Conservation (phyloP, 2,113 vertebrate species). For the Alosa alosa region DNA sequence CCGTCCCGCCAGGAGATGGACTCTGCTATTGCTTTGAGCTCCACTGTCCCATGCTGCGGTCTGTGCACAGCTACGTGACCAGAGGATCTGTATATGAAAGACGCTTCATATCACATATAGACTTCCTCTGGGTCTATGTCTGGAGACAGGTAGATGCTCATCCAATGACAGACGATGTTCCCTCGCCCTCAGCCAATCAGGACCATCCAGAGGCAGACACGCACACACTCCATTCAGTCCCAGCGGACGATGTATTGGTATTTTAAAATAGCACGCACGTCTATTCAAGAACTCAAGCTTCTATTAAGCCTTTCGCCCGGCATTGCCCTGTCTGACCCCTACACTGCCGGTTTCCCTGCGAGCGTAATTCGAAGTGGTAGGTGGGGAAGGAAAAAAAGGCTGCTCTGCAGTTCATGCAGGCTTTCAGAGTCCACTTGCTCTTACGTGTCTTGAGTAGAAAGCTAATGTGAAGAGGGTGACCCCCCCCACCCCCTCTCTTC, state of each 20-base stretch:
- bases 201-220: neutral
- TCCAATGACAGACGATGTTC: neutral
- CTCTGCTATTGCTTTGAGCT: neutral
- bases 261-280: neutral
- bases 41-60: neutral
- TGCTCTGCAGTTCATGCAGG: neutral
- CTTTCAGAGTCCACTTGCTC: neutral
- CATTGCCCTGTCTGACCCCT: neutral
- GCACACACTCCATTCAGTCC: neutral
- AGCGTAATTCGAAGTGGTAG: neutral
- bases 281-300: neutral
- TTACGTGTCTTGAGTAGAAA: neutral
- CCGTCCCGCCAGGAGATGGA: neutral
- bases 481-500: neutral
- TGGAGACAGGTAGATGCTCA: neutral
- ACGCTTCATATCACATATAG: neutral
- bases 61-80: neutral
- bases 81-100: neutral
- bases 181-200: neutral
- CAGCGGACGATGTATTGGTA: neutral
- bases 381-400: neutral
- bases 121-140: neutral
- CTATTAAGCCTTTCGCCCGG: neutral
- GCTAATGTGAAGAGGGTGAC: slow-evolving; percentile 3
- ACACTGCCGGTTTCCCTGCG: neutral